A percentile compares a stretch with the other conserved stretches of the same genome.
phyloP scores from a whole-genome alignment of 2,797 vertebrate species.

The Telmatherina bonti region DNA sequence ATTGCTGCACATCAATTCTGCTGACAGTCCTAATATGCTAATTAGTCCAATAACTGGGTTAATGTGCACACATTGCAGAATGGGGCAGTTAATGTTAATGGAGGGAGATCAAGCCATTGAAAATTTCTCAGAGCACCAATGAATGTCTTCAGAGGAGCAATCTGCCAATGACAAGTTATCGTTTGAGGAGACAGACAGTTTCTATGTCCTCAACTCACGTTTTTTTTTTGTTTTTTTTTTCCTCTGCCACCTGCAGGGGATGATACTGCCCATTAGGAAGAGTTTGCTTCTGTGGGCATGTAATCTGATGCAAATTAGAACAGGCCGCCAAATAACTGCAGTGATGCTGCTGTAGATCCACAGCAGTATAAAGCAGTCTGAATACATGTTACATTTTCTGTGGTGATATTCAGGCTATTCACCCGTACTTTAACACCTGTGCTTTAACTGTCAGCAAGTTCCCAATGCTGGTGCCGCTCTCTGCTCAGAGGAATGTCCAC shows the following conservation, averaged over 20 bases:
- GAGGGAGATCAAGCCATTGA: slow-evolving; percentile 57
- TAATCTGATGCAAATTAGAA: slow-evolving; percentile 76
- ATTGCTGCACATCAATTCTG: slow-evolving; percentile 29
- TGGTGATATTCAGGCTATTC: slow-evolving; percentile 31
- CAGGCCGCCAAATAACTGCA: slow-evolving; percentile 66
- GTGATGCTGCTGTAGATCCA: slow-evolving; percentile 35
- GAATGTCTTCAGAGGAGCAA: slow-evolving; percentile 63
- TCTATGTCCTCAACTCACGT: slow-evolving; percentile 49
- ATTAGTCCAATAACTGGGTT: slow-evolving; percentile 74
- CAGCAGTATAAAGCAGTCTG: slow-evolving; percentile 17
- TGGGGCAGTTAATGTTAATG: slow-evolving; percentile 68
- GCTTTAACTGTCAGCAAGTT: slow-evolving; percentile 43
- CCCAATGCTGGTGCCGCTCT: slow-evolving; percentile 38
- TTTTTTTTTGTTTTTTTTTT: no score
- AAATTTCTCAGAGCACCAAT: slow-evolving; percentile 65
- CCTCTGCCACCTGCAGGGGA: slow-evolving; percentile 72
- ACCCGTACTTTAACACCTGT: slow-evolving; percentile 16
- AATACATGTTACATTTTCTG: slow-evolving; percentile 34
- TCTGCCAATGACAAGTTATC: slow-evolving; percentile 57
- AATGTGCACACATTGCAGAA: slow-evolving; percentile 66
- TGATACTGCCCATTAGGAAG: slow-evolving; percentile 71
- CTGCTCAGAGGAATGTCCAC: slow-evolving; percentile 45
- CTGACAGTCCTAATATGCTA: slow-evolving; percentile 47
- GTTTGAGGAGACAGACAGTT: slow-evolving; percentile 46
- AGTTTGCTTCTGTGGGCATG: slow-evolving; percentile 68